Conservation (phyloP, 2,113 vertebrate genomes). For the Triplophysa dalaica region DNA sequence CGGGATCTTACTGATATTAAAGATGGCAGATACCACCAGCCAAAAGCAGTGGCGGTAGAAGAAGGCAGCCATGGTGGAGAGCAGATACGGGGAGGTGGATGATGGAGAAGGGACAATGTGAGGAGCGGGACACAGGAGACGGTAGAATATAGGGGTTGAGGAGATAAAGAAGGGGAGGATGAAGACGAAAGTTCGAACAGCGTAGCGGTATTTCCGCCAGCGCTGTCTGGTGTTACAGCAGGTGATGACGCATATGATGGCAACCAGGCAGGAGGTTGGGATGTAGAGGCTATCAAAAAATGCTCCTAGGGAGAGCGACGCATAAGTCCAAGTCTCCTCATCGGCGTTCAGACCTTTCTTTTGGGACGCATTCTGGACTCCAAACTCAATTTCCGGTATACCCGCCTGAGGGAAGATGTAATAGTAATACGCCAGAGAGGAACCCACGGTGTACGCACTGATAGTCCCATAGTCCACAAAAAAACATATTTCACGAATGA, state of each 20-base stretch:
- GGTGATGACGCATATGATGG: conserved; percentile 73
- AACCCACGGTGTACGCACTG: conserved; percentile 76
- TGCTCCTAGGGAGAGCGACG: not conserved
- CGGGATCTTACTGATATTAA: conserved; percentile 80
- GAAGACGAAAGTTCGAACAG: conserved; percentile 77
- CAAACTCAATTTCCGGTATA: conserved; percentile 39
- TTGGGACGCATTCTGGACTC: conserved; percentile 48
- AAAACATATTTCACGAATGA: conserved; percentile 77
- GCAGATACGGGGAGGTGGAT: conserved; percentile 43
- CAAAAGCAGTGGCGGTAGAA: conserved; percentile 78
- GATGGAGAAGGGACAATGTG: conserved; percentile 54
- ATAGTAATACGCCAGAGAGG: conserved; percentile 77
- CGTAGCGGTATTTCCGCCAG: conserved; percentile 73
- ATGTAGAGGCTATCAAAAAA: conserved; percentile 75
- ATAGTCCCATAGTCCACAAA: conserved; percentile 80
- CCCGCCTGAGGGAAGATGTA: conserved; percentile 74
- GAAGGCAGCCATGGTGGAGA: conserved; percentile 59
- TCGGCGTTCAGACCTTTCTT: not conserved
- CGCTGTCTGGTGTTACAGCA: conserved; percentile 76
- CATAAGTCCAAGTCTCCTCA: conserved; percentile 3
- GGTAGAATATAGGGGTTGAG: conserved; percentile 74
- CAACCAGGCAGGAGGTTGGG: conserved; percentile 70
- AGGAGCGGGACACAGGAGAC: conserved; percentile 63
- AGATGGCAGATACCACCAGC: conserved; percentile 74
- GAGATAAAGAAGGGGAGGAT: conserved; percentile 75